Base-by-base conservation (phyloP, 2,888 invertebrate genomes). In the Linnaemya tessellans region DNA sequence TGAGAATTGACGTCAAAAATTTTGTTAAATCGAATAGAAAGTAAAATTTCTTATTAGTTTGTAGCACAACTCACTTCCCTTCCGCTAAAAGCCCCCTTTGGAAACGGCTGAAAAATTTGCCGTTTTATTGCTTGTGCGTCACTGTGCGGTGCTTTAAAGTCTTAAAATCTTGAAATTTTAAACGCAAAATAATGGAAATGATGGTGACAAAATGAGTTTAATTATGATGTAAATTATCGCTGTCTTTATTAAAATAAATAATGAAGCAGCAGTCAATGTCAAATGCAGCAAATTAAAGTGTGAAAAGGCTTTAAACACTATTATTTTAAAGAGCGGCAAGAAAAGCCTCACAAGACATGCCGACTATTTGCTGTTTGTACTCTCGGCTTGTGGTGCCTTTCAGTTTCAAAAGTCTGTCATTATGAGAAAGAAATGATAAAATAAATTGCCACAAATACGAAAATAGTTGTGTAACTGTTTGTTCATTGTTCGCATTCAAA, bases 121-220 rank as follows among this genome's bases (percentile, higher is more conserved):
- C 30, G 5, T 30, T 30, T 5, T 30, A 30, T 5, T 30, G 30
- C 30, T 30, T 30, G 5, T 30, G 30, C 30, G 3, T 3, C 30
- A 30, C 30, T 30, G 30, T 30, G 20, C 25, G 43, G 18, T 49
- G 9, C 49, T 15, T 67, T 35, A 54, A 46, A 18, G 51, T 51
- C 67, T 71, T 51, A 43, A 54, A 51, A 5, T 30, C 30, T 30
- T 30, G 30, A 30, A 30, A 22, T 15, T 54, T 51, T 22, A 49
- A 60, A 71, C 49, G 49, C 68, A 74, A 78, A 80, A 73, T 70
- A 74, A 68, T 64, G 81, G 78, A 74, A 79, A 65, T 79, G 51
- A 75, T 79, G 84, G 43, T 81, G 81, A 74, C 64, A 74, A 70
- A 81, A 81, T 79, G 70, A 70, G 79, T 79, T 79, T 79, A 85